phyloP scores from a whole-genome alignment of 2,113 vertebrate genomes.

The Propithecus coquereli region DNA sequence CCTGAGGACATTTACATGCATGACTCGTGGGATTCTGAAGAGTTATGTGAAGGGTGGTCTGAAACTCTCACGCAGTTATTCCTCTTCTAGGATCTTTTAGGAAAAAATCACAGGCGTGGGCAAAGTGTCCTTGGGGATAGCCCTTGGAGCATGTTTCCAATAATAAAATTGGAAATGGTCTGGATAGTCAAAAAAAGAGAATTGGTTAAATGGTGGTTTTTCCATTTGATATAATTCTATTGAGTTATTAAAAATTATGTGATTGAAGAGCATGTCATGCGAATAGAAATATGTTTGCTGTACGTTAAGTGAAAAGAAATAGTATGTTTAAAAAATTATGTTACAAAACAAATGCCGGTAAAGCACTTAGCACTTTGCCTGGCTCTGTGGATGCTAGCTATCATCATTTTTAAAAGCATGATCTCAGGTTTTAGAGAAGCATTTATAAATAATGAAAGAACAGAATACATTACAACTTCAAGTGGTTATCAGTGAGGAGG shows the following conservation, averaged over 20 bases:
- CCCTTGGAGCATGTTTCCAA: background rate
- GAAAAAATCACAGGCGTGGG: background rate
- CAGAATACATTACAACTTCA: background rate
- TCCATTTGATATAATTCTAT: background rate
- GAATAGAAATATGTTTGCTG: background rate
- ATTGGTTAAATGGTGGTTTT: background rate
- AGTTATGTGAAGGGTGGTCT: background rate
- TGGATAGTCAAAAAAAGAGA: background rate
- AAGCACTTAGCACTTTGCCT: background rate
- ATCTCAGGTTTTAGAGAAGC: background rate
- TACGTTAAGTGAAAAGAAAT: background rate
- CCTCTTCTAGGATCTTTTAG: background rate
- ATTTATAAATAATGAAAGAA: conserved; percentile 10
- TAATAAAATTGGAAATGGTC: background rate
- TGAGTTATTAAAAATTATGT: background rate
- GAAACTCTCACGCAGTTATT: background rate
- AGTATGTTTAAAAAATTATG: background rate
- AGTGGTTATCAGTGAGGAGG: background rate
- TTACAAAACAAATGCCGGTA: background rate
- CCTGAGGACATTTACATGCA: background rate
- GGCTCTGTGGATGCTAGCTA: background rate
- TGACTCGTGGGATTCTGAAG: background rate
- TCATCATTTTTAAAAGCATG: background rate
- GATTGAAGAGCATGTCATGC: background rate
- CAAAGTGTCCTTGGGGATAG: background rate